phyloP scores from a whole-genome alignment of 2,113 vertebrate genomes.

The Phycodurus eques region DNA sequence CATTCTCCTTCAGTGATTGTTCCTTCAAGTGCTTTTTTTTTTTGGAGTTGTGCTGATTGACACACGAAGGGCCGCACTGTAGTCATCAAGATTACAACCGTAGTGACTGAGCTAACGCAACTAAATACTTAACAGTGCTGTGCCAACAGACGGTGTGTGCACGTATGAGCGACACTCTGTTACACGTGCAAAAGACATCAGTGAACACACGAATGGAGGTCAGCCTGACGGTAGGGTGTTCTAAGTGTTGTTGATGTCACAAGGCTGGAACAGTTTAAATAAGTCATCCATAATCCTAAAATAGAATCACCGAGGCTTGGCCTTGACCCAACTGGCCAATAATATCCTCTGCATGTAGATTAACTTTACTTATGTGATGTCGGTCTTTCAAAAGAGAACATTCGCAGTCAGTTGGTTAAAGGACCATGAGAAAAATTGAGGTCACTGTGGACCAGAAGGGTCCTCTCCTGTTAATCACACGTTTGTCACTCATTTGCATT shows the following conservation, averaged over 20 bases:
- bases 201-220: conserved; percentile 17
- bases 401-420: background rate
- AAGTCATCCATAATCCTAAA: conserved; percentile 64
- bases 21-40: conserved; percentile 33
- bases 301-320: conserved; percentile 56
- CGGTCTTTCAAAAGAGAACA: background rate
- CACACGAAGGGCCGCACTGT: background rate
- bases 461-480: background rate
- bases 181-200: conserved; percentile 11
- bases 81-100: conserved; percentile 1
- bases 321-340: conserved; percentile 43
- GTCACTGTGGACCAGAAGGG: conserved; percentile 18
- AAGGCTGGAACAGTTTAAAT: conserved; percentile 62
- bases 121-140: background rate
- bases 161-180: background rate
- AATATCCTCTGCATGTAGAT: conserved; percentile 23
- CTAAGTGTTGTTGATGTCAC: conserved; percentile 54
- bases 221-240: conserved; percentile 38
- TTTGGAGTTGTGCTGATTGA: conserved; percentile 24
- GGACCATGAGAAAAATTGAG: conserved; percentile 19
- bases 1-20: conserved; percentile 23
- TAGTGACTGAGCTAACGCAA: background rate
- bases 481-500: background rate
- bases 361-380: conserved; percentile 21
- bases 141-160: background rate